phyloP scores from a whole-genome alignment of 1,140 invertebrate genomes.

The Leptoteleia sp. region DNA sequence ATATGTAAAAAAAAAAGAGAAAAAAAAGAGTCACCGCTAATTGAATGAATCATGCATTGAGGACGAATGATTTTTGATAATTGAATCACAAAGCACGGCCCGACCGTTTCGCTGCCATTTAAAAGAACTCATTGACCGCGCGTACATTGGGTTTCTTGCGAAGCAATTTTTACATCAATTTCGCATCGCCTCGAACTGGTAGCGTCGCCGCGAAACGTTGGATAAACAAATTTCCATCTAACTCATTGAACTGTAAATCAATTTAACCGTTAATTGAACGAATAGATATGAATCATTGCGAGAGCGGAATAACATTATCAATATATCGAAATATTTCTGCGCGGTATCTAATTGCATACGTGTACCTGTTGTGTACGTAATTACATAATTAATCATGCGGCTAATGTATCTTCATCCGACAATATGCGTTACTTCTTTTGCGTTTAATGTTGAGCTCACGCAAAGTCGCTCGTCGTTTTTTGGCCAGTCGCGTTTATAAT shows the following conservation, averaged over 20 bases:
- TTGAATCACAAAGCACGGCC: too few relatives aligned
- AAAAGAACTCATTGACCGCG: too few relatives aligned
- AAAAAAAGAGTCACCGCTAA: slow-evolving; percentile 30
- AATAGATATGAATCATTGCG: slow-evolving; percentile 40
- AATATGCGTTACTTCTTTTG: slow-evolving; percentile 55
- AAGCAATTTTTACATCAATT: too few relatives aligned
- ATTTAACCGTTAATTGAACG: slow-evolving; percentile 54
- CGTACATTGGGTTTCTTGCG: too few relatives aligned
- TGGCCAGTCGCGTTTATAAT: slow-evolving; percentile 32
- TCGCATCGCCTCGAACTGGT: too few relatives aligned
- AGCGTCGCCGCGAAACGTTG: too few relatives aligned
- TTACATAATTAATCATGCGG: slow-evolving; percentile 61
- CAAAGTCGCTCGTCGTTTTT: slow-evolving; percentile 28
- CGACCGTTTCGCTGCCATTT: too few relatives aligned
- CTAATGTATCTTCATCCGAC: slow-evolving; percentile 59
- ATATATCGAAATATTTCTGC: slow-evolving; percentile 46
- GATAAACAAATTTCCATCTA: slow-evolving; percentile 9
- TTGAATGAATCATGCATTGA: slow-evolving; percentile 40
- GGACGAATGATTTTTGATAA: slow-evolving; percentile 5
- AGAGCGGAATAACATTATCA: slow-evolving; percentile 44
- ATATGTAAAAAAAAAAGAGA: slow-evolving; percentile 56
- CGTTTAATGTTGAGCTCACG: slow-evolving; percentile 42
- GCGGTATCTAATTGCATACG: slow-evolving; percentile 37
- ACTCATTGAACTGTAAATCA: slow-evolving; percentile 48
- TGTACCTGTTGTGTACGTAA: slow-evolving; percentile 54